Conservation (phyloP, 92 coral and sea anemone species). For the Parazoanthus swiftii region DNA sequence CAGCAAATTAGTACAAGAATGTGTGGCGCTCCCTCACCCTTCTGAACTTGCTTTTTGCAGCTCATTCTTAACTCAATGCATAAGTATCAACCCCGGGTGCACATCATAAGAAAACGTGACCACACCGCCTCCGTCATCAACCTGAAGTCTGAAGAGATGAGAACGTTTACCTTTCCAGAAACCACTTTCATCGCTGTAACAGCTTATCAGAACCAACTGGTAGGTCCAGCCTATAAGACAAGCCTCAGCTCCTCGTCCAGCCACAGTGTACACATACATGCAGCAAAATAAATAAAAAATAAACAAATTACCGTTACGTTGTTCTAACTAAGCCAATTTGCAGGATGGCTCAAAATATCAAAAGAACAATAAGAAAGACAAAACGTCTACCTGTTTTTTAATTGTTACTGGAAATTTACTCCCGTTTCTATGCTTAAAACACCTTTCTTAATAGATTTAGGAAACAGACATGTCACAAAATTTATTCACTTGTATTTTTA, state of each 20-base stretch:
- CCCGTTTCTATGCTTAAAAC: neutral
- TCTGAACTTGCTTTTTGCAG: constrained; percentile 49
- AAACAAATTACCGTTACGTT: neutral
- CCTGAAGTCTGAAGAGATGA: constrained; percentile 86
- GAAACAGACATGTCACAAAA: neutral
- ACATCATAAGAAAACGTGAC: constrained; percentile 84
- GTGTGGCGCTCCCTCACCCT: neutral
- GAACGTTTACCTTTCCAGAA: constrained; percentile 79
- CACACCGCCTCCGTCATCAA: constrained; percentile 91
- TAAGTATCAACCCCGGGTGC: constrained; percentile 92
- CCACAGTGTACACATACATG: neutral
- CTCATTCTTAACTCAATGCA: constrained; percentile 95
- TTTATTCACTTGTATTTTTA: neutral
- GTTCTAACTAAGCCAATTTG: neutral
- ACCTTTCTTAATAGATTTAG: neutral
- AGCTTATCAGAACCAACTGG: constrained; percentile 97
- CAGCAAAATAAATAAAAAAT: neutral
- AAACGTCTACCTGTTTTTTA: neutral
- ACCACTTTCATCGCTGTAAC: constrained; percentile 95
- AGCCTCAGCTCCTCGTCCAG: constrained; percentile 1
- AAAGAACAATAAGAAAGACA: neutral
- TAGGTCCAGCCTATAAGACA: constrained; percentile 44
- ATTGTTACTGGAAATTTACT: neutral
- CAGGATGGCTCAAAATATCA: too few species aligned
- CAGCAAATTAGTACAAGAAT: constrained; percentile 45